Evolutionary conservation across 2,888 invertebrate species (phyloP).

Genomic region (Crematogaster levior): DNA sequence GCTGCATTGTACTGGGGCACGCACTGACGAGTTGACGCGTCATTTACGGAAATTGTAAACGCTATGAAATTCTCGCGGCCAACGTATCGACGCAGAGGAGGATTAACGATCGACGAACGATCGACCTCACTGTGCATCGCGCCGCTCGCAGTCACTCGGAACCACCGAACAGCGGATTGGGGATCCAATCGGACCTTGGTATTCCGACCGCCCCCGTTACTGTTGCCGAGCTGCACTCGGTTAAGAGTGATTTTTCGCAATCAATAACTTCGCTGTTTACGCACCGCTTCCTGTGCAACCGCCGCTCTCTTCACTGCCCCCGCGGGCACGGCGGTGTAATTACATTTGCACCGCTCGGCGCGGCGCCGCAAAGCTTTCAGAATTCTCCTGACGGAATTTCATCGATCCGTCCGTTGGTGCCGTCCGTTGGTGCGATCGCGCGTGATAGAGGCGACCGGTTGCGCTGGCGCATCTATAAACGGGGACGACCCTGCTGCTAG

Average conservation of each 20-base stretch:
- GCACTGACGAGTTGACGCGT: constrained; percentile 65
- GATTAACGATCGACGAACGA: constrained; percentile 62
- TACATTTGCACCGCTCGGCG: constrained; percentile 44
- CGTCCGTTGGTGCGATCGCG: constrained; percentile 37
- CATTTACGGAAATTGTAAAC: constrained; percentile 66
- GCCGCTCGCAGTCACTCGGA: constrained; percentile 42
- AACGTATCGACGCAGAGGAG: constrained; percentile 18
- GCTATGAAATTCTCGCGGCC: constrained; percentile 36
- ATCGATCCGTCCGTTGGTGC: constrained; percentile 31
- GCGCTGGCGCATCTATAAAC: constrained; percentile 4
- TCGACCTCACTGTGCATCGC: constrained; percentile 32
- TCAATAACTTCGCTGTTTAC: constrained; percentile 64
- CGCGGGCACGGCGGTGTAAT: constrained; percentile 48
- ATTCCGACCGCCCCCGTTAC: constrained; percentile 38
- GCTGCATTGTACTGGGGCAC: constrained; percentile 55
- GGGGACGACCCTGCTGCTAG: not conserved
- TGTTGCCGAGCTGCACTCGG: constrained; percentile 46
- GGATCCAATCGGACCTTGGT: constrained; percentile 57
- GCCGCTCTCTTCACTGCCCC: constrained; percentile 46
- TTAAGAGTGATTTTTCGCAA: constrained; percentile 66
- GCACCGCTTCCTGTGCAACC: constrained; percentile 46
- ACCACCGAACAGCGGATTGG: constrained; percentile 20
- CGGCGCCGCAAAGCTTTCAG: constrained; percentile 46
- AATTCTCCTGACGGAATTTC: constrained; percentile 49
- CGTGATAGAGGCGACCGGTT: constrained; percentile 3